Percentiles rank a stretch among this genome's conserved stretches.
These are phyloP conservation scores for Zaprionus davidi DNA, from an alignment of 1,140 invertebrate genomes.

Conservation along the genomic window DNA sequence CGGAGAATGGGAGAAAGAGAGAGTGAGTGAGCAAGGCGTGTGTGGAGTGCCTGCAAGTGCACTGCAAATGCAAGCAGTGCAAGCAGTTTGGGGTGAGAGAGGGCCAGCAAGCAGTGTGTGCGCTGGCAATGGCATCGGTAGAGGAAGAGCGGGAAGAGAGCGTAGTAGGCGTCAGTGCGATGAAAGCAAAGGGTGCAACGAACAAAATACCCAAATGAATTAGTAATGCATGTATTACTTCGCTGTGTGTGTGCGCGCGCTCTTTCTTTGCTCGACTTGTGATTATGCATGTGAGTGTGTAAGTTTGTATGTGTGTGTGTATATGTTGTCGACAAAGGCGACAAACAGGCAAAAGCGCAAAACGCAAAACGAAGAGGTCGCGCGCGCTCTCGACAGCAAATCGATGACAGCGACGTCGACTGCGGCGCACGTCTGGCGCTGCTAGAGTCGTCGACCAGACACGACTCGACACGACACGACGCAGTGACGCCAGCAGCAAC, in stretches of 20 bases:
- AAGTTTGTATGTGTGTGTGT: constrained; percentile 4
- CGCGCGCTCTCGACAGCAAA: constrained; percentile 36
- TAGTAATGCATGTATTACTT: constrained; percentile 53
- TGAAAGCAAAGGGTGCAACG: constrained; percentile 56
- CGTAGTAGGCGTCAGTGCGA: constrained; percentile 9
- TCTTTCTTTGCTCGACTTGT: constrained; percentile 31
- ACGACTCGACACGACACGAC: constrained; percentile 48
- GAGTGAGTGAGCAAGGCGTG: not conserved
- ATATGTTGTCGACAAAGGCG: constrained; percentile 17
- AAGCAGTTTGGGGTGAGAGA: not conserved
- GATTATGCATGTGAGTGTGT: constrained; percentile 20
- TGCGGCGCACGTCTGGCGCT: constrained; percentile 62
- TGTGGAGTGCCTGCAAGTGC: not conserved
- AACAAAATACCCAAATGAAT: constrained; percentile 68
- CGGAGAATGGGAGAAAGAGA: constrained; percentile 5
- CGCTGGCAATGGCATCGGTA: not conserved
- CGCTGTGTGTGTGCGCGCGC: constrained; percentile 46
- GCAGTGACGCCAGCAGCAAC: constrained; percentile 32
- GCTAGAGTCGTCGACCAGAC: constrained; percentile 69
- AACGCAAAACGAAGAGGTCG: constrained; percentile 13
- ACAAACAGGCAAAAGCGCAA: constrained; percentile 25
- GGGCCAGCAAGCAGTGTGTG: constrained; percentile 2
- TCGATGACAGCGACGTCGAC: constrained; percentile 70
- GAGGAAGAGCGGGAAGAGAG: not conserved
- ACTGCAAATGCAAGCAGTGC: constrained; percentile 1